phyloP scores from a whole-genome alignment of 1,140 invertebrate genomes.

The Colletes gigas region DNA sequence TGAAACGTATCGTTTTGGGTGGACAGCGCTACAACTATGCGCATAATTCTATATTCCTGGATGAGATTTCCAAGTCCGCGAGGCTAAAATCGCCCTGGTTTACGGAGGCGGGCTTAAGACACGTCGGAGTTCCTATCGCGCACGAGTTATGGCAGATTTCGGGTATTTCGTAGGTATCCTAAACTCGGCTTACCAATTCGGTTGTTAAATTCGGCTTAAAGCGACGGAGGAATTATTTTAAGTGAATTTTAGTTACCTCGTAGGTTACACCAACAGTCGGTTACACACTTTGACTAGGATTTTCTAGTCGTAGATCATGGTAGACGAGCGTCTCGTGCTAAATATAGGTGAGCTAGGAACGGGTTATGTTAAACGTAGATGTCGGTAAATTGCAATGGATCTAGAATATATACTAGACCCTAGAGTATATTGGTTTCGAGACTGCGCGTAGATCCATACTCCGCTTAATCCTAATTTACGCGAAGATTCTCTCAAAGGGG shows the following conservation, averaged over 20 bases:
- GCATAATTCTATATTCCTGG: no score
- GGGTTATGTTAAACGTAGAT: slow-evolving; percentile 8
- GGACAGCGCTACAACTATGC: no score
- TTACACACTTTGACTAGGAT: no score
- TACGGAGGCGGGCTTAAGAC: background rate
- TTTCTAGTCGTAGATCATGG: no score
- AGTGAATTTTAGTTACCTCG: background rate
- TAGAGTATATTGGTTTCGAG: background rate
- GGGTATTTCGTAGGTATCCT: background rate
- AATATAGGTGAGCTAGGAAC: background rate
- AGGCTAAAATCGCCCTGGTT: background rate
- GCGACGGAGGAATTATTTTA: background rate
- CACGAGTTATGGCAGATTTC: background rate
- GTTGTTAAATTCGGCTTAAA: background rate
- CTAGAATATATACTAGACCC: background rate
- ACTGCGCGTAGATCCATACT: background rate
- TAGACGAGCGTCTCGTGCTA: background rate
- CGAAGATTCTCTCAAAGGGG: background rate
- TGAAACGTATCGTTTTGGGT: no score
- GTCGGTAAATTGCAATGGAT: background rate
- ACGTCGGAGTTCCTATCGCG: background rate
- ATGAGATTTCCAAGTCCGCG: no score
- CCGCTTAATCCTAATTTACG: background rate
- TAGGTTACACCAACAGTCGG: background rate
- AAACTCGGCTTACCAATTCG: background rate